phyloP scores from a whole-genome alignment of 2,797 vertebrate genomes.

The Huso huso region DNA sequence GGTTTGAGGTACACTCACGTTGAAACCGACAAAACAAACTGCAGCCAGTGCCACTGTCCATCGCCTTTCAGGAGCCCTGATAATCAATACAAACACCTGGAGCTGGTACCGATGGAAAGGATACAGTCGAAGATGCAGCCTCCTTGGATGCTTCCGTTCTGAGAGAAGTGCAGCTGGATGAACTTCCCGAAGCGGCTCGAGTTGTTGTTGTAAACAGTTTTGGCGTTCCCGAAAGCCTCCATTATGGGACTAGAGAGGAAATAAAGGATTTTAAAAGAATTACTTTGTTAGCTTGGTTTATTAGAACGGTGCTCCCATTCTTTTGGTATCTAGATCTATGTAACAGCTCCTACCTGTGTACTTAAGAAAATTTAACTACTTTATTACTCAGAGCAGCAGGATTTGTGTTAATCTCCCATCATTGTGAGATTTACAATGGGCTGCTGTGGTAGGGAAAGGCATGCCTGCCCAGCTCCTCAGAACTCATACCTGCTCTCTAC shows the following conservation, averaged over 20 bases:
- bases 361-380: not conserved
- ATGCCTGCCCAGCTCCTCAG: too few species aligned
- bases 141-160: constrained; percentile 81
- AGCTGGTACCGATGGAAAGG: constrained; percentile 44
- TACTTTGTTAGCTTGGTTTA: too few species aligned
- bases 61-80: too few species aligned
- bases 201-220: constrained; percentile 90
- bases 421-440: too few species aligned
- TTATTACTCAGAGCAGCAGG: too few species aligned
- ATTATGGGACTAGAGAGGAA: constrained; percentile 70
- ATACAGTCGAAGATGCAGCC: constrained; percentile 89
- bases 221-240: constrained; percentile 87
- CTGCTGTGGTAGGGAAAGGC: too few species aligned
- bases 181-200: constrained; percentile 90
- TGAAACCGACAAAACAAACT: too few species aligned
- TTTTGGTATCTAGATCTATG: too few species aligned
- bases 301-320: not conserved
- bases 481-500: constrained; percentile 76
- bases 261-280: constrained; percentile 5
- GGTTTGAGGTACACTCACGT: too few species aligned
- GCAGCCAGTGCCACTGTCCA: too few species aligned
- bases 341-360: not conserved
- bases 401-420: too few species aligned
- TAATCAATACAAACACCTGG: too few species aligned
- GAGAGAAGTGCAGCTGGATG: constrained; percentile 85